Evolutionary conservation across 1,140 invertebrate genomes (phyloP).

Genomic region (Diuraphis noxia): DNA sequence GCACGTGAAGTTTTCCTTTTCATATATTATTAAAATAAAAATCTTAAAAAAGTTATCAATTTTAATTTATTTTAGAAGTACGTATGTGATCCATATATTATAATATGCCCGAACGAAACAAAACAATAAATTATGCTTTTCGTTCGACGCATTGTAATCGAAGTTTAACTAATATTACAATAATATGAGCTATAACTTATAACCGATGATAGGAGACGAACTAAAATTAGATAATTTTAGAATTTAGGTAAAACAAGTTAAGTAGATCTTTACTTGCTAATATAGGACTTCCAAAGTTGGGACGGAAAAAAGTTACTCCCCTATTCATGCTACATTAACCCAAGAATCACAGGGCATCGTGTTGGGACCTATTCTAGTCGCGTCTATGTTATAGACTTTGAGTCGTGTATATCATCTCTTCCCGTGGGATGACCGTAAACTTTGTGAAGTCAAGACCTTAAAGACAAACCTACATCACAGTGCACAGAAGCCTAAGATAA

Average conservation of each 20-base stretch:
- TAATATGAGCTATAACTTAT: not conserved
- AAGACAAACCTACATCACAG: constrained; percentile 20
- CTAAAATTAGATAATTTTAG: not conserved
- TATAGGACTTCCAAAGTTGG: constrained; percentile 7
- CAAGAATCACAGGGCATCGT: constrained; percentile 4
- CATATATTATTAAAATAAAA: not conserved
- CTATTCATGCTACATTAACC: not conserved
- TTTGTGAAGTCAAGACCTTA: constrained; percentile 2
- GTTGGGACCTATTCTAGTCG: not conserved
- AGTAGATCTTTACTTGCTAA: constrained; percentile 6
- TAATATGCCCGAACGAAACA: not conserved
- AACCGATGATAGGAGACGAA: not conserved
- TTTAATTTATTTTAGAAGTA: not conserved
- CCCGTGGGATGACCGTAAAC: constrained; percentile 40
- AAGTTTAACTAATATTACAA: not conserved
- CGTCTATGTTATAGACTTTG: not conserved
- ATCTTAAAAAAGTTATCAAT: not conserved
- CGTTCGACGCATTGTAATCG: not conserved
- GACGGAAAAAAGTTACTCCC: not conserved
- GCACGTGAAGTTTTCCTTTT: not conserved
- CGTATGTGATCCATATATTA: not conserved
- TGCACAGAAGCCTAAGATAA: not conserved
- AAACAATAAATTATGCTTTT: not conserved
- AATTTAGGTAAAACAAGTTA: not conserved
- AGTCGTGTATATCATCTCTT: not conserved